Percentiles rank a stretch among this genome's conserved stretches.
These are phyloP conservation scores for Indicator indicator DNA, from an alignment of 2,113 vertebrate species.

Conservation along the genomic window DNA sequence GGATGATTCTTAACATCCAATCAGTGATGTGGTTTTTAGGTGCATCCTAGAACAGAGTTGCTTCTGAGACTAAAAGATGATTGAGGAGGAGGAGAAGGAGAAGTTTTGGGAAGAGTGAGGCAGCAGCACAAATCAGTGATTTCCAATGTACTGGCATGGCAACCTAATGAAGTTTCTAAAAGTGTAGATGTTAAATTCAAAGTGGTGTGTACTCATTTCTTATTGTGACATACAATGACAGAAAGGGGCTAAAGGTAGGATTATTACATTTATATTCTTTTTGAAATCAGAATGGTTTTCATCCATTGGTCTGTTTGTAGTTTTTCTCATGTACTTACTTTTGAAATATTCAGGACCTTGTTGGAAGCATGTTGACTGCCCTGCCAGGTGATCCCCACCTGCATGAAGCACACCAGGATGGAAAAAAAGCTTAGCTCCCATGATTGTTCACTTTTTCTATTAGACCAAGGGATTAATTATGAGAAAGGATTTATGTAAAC, in stretches of 20 bases:
- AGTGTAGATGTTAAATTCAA: not conserved
- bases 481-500: not conserved
- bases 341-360: not conserved
- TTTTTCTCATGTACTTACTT: not conserved
- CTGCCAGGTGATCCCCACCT: not conserved
- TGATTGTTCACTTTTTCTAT: not conserved
- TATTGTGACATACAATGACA: not conserved
- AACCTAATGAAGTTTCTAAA: not conserved
- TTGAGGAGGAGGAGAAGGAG: not conserved
- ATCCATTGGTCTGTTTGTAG: not conserved
- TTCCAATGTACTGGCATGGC: not conserved
- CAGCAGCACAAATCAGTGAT: not conserved
- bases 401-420: rapidly evolving
- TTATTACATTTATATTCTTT: not conserved
- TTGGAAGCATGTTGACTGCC: not conserved
- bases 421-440: rapidly evolving
- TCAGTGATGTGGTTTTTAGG: not conserved
- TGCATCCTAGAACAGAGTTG: not conserved
- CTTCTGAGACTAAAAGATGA: not conserved
- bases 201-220: not conserved
- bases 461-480: not conserved
- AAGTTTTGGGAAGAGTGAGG: not conserved
- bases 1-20: not conserved
- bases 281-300: not conserved
- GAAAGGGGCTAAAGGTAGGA: not conserved